Base-by-base conservation (phyloP, 2,113 vertebrate genomes). In the Seriola aureovittata region DNA sequence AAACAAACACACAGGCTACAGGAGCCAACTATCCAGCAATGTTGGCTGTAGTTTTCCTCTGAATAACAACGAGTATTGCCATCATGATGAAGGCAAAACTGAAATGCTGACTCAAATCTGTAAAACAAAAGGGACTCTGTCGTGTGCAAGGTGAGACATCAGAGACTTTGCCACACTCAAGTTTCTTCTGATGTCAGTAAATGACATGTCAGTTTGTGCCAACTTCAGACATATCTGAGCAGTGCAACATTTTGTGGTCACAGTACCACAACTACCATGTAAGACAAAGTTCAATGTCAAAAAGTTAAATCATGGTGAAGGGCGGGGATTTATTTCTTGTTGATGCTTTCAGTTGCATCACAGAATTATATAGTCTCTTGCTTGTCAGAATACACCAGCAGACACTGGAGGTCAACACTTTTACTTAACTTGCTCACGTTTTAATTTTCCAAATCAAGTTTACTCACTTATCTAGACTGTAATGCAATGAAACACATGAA, bases 121-220 rank as follows among this genome's bases (percentile, higher is more conserved):
- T 55, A 42, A 74, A 86, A 88, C 65, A 85, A 88, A 85, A 77
- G 63, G 16, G 38, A 68, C 75, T 68, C 65, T 91, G 92, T 82
- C 66, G 59, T 67, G 55, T 25, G 10, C 38, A 44, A 78, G 79
- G 63, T 46, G 25, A 59, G 21, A 44, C 69, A 72, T 1, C 65
- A 66, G 8, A 55, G 23, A 19, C 50, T 4, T 60, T 23, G 16
- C 34, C 44, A 66, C 68, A 29, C 64, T 55, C n/a, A 19, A 38
- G 23, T 74, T 57, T 77, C 59, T 60, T 55, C 50, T 65, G 42
- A 75, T 62, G 65, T 59, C 58, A 55, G 19, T 48, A 52, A 78
- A 36, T 50, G 71, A 63, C 34, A 44, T 11, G 25, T 17, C 52
- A 48, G 13, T 9, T 21, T 2, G 9, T 48, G n/a, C 44, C 55